Conservation (phyloP, 2,113 vertebrate genomes). For the Australoheros scitulus region DNA sequence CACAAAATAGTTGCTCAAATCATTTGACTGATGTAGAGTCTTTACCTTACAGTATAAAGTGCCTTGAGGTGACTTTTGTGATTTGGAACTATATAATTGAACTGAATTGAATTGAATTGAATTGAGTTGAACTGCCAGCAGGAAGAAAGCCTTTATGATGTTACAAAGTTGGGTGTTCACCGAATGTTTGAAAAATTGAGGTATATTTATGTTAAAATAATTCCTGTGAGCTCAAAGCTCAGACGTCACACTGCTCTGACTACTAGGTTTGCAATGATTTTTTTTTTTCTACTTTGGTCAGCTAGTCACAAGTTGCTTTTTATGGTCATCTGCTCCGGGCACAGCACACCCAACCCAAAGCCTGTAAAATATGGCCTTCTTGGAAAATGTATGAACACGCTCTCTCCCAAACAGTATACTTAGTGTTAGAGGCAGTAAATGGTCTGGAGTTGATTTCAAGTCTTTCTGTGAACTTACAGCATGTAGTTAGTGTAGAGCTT, state of each 20-base stretch:
- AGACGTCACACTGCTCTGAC: not conserved
- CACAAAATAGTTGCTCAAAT: rapidly evolving
- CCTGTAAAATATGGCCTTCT: not conserved
- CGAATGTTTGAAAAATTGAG: not conserved
- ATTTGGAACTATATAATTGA: too few relatives aligned
- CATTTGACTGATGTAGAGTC: not conserved
- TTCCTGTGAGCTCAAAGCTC: not conserved
- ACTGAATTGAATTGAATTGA: too few relatives aligned
- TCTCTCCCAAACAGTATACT: not conserved
- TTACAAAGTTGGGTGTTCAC: not conserved
- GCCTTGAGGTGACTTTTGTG: too few relatives aligned
- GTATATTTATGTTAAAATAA: not conserved
- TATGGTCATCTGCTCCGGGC: not conserved
- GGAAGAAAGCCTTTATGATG: not conserved
- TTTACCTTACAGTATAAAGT: not conserved
- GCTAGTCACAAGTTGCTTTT: not conserved
- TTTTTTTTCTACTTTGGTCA: conserved; percentile 3
- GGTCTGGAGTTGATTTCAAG: not conserved
- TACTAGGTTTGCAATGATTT: not conserved
- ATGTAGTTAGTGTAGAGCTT: rapidly evolving
- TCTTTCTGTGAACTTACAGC: not conserved
- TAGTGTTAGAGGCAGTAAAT: not conserved
- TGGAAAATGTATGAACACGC: not conserved
- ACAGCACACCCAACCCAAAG: not conserved
- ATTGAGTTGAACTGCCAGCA: not conserved